These are phyloP conservation scores for Latrodectus hesperus DNA, from an alignment of 2,888 invertebrate species.

Conservation along the genomic window DNA sequence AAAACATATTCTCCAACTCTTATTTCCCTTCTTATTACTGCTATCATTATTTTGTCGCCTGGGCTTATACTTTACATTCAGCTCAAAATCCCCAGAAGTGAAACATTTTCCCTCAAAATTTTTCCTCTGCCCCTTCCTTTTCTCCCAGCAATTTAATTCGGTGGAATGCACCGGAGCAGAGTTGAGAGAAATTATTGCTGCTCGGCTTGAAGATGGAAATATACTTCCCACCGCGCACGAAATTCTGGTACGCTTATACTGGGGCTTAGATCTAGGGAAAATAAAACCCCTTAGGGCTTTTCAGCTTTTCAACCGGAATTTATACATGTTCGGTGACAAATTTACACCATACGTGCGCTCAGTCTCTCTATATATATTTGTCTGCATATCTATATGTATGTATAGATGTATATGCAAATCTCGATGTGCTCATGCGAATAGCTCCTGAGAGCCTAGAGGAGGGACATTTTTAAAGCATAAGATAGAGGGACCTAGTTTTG, in stretches of 20 bases:
- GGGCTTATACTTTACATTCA: background rate
- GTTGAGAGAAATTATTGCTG: conserved; percentile 56
- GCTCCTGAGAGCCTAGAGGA: conserved; percentile 40
- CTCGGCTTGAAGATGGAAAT: conserved; percentile 46
- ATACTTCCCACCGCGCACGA: conserved; percentile 27
- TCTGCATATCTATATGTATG: conserved; percentile 38
- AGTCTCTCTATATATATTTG: background rate
- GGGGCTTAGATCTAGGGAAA: conserved; percentile 57
- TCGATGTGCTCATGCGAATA: conserved; percentile 38
- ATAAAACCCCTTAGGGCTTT: conserved; percentile 65
- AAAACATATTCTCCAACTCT: conserved; percentile 1
- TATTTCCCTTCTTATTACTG: conserved; percentile 1
- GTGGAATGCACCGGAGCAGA: conserved; percentile 54
- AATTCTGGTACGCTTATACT: conserved; percentile 41
- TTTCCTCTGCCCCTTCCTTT: conserved; percentile 13
- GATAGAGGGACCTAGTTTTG: conserved; percentile 24
- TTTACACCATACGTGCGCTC: conserved; percentile 43
- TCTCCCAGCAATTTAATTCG: conserved; percentile 63
- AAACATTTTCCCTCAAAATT: conserved; percentile 5
- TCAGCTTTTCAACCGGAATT: conserved; percentile 68
- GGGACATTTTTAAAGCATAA: conserved; percentile 42
- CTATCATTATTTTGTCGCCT: background rate
- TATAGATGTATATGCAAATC: conserved; percentile 68
- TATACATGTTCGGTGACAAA: conserved; percentile 67
- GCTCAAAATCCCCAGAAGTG: background rate